Base-by-base conservation (phyloP, 2,888 invertebrate species). In the Keiferia lycopersicella region DNA sequence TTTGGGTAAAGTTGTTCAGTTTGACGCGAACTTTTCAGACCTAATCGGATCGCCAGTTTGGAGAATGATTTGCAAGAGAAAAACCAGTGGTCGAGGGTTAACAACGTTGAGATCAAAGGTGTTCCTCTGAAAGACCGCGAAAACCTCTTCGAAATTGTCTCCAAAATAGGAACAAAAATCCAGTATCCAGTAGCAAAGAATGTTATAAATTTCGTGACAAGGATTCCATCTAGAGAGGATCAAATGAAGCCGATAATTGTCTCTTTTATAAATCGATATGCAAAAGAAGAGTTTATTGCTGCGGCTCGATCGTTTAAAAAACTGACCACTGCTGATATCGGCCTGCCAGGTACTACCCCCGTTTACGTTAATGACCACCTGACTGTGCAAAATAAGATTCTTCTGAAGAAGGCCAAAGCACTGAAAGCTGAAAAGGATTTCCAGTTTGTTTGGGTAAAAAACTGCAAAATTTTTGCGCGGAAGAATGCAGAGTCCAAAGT, bases 251-350 rank as follows among this genome's bases (percentile, higher is more conserved):
- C 20, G 18, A 51, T 51, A 12, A 51, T 51, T n/a, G 51, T 51
- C 10, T 18, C 18, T 1, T 51, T 51, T 10, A 16, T 20, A 18
- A 51, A 51, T 16, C 51, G 51, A 16, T 51, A 51, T 16, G 51
- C 16, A 18, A 51, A 51, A 51, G 51, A 51, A 16, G 51, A 51
- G 4, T 51, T 51, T 51, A 51, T 51, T 10, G 51, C 51, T 18
- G 16, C 51, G 6, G 51, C 51, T 10, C 51, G 51, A n/a, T 16
- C 14, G 4, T 6, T n/a, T 4, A 51, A 16, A 16, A 51, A 51
- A 20, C 51, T 51, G 4, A n/a, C 16, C 10, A 10, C 51, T 16
- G 20, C 18, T 51, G 51, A 51, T 20, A 51, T 51, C 18, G 51
- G 51, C 10, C 10, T 51, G 10, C 10, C 10, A 18, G 51, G 20